Base-by-base conservation (phyloP, 2,113 vertebrate species). In the Sylvilagus bachmani region DNA sequence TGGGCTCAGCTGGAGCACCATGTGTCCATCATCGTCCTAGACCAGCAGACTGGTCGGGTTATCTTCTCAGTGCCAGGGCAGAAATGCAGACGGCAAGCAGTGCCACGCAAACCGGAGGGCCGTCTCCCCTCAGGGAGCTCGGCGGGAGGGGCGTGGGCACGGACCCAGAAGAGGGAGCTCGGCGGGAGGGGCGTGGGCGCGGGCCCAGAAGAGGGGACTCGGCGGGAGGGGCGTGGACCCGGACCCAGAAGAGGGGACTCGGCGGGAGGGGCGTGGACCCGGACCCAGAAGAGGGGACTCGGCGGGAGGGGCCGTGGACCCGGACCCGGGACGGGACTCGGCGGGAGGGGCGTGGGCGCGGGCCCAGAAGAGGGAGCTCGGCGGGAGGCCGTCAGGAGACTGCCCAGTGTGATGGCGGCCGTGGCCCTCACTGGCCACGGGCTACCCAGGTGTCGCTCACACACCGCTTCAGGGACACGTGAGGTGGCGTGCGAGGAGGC, bases 361-460 rank as follows among this genome's bases (percentile, higher is more conserved):
- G 44, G 6, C 44, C 44, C 5, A 1, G 44, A 1, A 44, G 1
- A 1, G 44, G 44, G 44, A 6, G 1, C 44, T 44, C 6, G 44
- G 6, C 44, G n/a, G n/a, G n/a, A n/a, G 55, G 80, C 6, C n/a
- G 75, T 69, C 61, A 22, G 3, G 31, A 11, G 7, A 49, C 74
- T 73, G 53, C 85, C 49, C 38, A 49, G 33, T 44, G 25, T 21
- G 24, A 44, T 33, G 4, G 33, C 38, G 38, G 38, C 38, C 38
- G 38, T 38, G 38, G 38, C 38, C 38, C 38, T 38, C 38, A 38
- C 55, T 64, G 49, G 27, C 33, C 19, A 24, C 10, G 36, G 38
- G 71, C 31, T 77, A 21, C 70, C 13, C 5, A 25, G 81, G 16
- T 67, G 49, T n/a, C 14, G 44, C 14, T 58, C 17, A 49, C 70